phyloP scores from a whole-genome alignment of 2,888 invertebrate species.

The Diloba caeruleocephala region DNA sequence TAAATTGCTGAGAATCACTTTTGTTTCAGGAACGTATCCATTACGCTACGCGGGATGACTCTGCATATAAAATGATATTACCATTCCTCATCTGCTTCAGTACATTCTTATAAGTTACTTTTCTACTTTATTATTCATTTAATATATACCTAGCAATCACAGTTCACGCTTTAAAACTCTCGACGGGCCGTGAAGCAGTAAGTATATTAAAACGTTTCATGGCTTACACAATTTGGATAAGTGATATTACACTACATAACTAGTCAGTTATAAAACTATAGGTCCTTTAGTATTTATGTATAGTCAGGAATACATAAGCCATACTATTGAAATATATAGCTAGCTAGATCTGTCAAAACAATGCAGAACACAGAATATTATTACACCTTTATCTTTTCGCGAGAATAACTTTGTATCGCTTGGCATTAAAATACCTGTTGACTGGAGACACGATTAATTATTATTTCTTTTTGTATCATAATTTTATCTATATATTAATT shows the following conservation, averaged over 20 bases:
- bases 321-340: no score
- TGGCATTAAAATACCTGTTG: constrained; percentile 1
- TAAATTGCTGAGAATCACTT: no score
- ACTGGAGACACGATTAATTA: constrained; percentile 15
- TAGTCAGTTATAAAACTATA: no score
- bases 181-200: neutral
- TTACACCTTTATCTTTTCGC: constrained; percentile 16
- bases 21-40: constrained; percentile 3
- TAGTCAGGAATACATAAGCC: no score
- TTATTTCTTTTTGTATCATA: constrained; percentile 4
- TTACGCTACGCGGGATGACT: constrained; percentile 22
- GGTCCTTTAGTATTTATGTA: no score
- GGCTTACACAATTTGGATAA: neutral
- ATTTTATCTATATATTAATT: no score
- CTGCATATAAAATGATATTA: constrained; percentile 35
- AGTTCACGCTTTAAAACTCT: constrained; percentile 10
- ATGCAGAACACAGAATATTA: neutral
- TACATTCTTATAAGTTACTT: constrained; percentile 2
- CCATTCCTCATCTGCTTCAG: constrained; percentile 21
- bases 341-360: neutral
- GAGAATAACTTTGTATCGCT: constrained; percentile 10
- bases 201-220: constrained; percentile 9
- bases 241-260: no score
- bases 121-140: neutral
- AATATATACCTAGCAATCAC: neutral